A percentile compares a stretch with the other conserved stretches of the same genome.
phyloP scores from a whole-genome alignment of 2,888 invertebrate genomes.

The Arctia plantaginis region DNA sequence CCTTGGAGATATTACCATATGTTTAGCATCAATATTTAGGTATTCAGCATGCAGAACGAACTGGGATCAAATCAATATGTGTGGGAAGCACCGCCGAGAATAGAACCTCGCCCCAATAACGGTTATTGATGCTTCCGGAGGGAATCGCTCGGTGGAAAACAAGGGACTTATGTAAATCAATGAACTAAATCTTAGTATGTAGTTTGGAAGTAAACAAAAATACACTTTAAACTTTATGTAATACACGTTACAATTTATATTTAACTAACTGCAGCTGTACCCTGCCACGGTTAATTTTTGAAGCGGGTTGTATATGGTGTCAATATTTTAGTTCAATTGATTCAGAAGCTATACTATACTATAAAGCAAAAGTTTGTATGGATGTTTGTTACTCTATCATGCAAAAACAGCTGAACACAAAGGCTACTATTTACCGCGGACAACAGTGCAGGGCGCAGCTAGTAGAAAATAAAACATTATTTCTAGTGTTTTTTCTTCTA shows the following conservation, averaged over 20 bases:
- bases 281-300: too few relatives aligned
- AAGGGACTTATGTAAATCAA: background rate
- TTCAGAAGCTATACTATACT: too few relatives aligned
- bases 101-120: constrained; percentile 12
- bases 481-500: background rate
- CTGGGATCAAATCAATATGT: background rate
- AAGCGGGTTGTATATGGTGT: too few relatives aligned
- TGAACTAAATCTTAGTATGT: background rate
- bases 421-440: too few relatives aligned
- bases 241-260: too few relatives aligned
- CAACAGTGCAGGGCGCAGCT: too few relatives aligned
- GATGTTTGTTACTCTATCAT: too few relatives aligned
- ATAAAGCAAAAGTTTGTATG: too few relatives aligned
- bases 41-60: background rate
- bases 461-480: background rate
- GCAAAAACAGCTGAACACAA: too few relatives aligned
- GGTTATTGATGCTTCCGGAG: constrained; percentile 20
- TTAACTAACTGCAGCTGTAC: too few relatives aligned
- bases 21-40: background rate
- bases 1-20: background rate
- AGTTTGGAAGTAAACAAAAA: background rate
- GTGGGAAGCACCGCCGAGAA: background rate
- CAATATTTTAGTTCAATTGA: too few relatives aligned
- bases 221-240: too few relatives aligned
- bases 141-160: constrained; percentile 5